Conservation (phyloP, 2,888 invertebrate species). For the Yponomeuta evonymella region DNA sequence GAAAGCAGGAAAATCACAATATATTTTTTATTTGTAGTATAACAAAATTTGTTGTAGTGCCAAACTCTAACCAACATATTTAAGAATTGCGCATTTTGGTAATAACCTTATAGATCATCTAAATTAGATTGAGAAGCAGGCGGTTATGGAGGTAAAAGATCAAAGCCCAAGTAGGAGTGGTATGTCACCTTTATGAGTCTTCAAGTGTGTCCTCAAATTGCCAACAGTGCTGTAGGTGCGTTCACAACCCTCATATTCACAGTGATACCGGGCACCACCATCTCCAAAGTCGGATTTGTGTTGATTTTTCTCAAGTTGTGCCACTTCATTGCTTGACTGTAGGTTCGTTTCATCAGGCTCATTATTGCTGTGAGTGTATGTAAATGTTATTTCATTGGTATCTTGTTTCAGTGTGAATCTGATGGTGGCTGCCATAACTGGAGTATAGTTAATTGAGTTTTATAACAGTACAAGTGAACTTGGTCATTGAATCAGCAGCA, state of each 20-base stretch:
- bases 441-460: not conserved
- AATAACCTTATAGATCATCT: too few species aligned
- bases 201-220: constrained; percentile 95
- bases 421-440: not conserved
- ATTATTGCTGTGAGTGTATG: constrained; percentile 7
- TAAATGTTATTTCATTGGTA: constrained; percentile 8
- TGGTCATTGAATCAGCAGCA: not conserved
- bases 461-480: not conserved
- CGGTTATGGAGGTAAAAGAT: constrained; percentile 3
- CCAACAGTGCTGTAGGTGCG: constrained; percentile 95
- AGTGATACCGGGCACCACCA: constrained; percentile 79
- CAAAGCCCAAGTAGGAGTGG: not conserved
- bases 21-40: too few species aligned
- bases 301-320: constrained; percentile 45
- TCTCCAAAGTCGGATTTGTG: constrained; percentile 53
- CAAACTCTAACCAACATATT: too few species aligned
- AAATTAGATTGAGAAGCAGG: not conserved
- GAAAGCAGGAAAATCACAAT: too few species aligned
- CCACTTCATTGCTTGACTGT: constrained; percentile 19
- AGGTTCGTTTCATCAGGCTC: not conserved
- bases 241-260: constrained; percentile 91
- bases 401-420: constrained; percentile 2
- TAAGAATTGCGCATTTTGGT: too few species aligned
- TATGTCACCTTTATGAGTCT: constrained; percentile 91
- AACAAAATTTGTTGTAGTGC: too few species aligned